phyloP scores from a whole-genome alignment of 2,888 invertebrate genomes.

The Lymantria monacha region DNA sequence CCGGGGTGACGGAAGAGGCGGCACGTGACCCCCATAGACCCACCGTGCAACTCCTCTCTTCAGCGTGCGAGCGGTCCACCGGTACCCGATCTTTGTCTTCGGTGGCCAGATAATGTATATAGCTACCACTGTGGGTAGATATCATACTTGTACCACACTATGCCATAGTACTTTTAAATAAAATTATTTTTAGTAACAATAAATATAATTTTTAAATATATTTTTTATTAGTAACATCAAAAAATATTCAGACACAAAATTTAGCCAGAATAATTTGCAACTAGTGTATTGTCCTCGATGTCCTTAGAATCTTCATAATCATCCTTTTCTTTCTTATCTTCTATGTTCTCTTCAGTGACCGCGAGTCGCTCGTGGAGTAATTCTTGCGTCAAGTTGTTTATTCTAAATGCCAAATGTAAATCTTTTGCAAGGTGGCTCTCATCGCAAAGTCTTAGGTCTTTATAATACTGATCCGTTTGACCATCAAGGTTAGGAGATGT shows the following conservation, averaged over 20 bases:
- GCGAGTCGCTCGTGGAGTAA: conserved; percentile 43
- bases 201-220: conserved; percentile 12
- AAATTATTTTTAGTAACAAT: conserved; percentile 20
- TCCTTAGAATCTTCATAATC: conserved; percentile 26
- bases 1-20: too few relatives aligned
- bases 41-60: too few relatives aligned
- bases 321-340: conserved; percentile 14
- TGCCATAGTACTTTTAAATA: not conserved
- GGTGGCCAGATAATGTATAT: too few relatives aligned
- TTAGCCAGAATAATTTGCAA: conserved; percentile 40
- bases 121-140: too few relatives aligned
- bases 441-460: conserved; percentile 89
- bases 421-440: conserved; percentile 63
- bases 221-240: conserved; percentile 12
- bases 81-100: too few relatives aligned
- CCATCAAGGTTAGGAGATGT: conserved; percentile 90
- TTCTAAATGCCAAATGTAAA: conserved; percentile 57
- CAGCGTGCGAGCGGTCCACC: too few relatives aligned
- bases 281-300: conserved; percentile 34
- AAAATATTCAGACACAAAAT: not conserved
- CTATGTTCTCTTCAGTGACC: conserved; percentile 3
- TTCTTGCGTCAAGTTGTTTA: conserved; percentile 53
- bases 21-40: too few relatives aligned
- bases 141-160: too few relatives aligned
- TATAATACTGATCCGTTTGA: conserved; percentile 93